Evolutionary conservation across 2,113 vertebrate genomes (phyloP).

Genomic region (Rhodinocichla rosea): DNA sequence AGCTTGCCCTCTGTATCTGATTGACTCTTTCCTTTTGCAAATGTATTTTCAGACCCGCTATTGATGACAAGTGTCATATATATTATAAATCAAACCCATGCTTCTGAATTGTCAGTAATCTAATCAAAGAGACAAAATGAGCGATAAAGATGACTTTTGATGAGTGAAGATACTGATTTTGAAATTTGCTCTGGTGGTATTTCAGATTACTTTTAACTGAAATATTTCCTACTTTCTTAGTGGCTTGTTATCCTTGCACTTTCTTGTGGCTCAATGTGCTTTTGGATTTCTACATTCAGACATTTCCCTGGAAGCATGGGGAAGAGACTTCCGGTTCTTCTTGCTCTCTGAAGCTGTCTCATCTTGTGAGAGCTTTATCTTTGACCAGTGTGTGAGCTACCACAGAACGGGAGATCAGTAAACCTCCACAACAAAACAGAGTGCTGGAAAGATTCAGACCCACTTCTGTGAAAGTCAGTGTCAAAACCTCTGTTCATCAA

Average conservation of each 20-base stretch:
- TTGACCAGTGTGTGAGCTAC: neutral
- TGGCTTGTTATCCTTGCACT: neutral
- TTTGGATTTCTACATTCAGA: neutral
- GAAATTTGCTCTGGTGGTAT: neutral
- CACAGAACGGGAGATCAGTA: neutral
- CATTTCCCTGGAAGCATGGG: neutral
- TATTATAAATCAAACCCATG: neutral
- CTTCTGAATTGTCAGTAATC: neutral
- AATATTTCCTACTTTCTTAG: neutral
- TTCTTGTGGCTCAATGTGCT: neutral
- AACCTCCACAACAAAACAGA: neutral
- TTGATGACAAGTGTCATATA: neutral
- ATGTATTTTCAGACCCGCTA: neutral
- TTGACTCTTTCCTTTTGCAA: neutral
- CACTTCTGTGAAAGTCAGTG: neutral
- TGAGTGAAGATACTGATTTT: neutral
- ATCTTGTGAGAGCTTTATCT: neutral
- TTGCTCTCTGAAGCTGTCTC: neutral
- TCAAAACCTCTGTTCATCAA: neutral
- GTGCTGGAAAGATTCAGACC: neutral
- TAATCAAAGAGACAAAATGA: neutral
- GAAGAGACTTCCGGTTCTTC: neutral
- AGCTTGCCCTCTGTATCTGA: neutral
- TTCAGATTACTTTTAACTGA: neutral
- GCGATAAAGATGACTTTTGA: neutral